phyloP scores from a whole-genome alignment of 2,888 invertebrate genomes.

The Dasypogon diadema region DNA sequence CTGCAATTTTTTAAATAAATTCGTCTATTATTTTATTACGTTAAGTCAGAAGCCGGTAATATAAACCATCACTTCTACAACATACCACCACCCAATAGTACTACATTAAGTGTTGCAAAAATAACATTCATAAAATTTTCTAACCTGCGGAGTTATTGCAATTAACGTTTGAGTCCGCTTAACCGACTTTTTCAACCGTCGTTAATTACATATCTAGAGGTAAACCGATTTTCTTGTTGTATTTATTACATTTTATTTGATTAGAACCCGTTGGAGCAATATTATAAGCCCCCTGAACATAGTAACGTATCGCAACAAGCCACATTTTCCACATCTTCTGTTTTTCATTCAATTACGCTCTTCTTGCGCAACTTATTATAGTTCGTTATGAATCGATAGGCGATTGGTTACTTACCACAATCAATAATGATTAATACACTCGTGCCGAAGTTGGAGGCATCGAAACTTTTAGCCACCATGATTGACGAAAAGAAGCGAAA shows the following conservation, averaged over 20 bases:
- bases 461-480: no score
- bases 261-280: conserved; percentile 25
- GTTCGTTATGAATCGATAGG: conserved; percentile 6
- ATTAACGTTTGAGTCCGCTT: conserved; percentile 15
- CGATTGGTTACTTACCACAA: conserved; percentile 9
- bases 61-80: no score
- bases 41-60: no score
- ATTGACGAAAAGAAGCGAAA: background rate
- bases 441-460: conserved; percentile 10
- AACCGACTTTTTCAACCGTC: conserved; percentile 31
- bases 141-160: no score
- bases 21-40: no score
- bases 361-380: conserved; percentile 27
- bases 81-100: no score
- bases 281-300: background rate
- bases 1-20: no score
- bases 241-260: conserved; percentile 23
- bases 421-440: conserved; percentile 33
- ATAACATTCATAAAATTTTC: no score
- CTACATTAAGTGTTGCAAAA: no score
- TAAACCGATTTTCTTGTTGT: conserved; percentile 42
- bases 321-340: background rate
- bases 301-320: background rate
- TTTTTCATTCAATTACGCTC: conserved; percentile 34
- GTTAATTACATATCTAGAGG: conserved; percentile 21